A percentile compares a stretch with the other conserved stretches of the same genome.
These are phyloP conservation scores for Agrotis ipsilon DNA, from an alignment of 2,888 invertebrate species.

Conservation along the genomic window DNA sequence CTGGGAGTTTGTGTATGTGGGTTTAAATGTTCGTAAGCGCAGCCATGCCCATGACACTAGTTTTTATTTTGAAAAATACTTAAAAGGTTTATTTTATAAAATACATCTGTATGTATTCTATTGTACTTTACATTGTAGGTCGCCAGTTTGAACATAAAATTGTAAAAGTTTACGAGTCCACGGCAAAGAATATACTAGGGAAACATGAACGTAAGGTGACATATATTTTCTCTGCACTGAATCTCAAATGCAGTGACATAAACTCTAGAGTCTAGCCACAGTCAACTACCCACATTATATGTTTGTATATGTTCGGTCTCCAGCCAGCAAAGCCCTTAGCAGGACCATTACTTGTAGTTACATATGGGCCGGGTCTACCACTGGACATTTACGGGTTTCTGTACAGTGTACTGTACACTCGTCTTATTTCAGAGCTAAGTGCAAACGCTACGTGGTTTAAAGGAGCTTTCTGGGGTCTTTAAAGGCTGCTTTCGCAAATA, in stretches of 20 bases:
- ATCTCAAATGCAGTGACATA: constrained; percentile 15
- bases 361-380: constrained; percentile 26
- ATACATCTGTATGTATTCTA: too few species aligned
- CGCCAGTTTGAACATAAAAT: too few species aligned
- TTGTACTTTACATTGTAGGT: too few species aligned
- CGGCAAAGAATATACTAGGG: neutral
- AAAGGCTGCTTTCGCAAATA: too few species aligned
- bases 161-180: neutral
- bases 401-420: constrained; percentile 1
- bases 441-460: too few species aligned
- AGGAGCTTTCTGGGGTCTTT: too few species aligned
- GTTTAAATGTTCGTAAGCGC: too few species aligned
- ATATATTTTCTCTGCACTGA: neutral
- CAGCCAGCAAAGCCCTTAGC: constrained; percentile 18
- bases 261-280: neutral
- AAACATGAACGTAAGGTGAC: neutral
- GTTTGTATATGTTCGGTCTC: constrained; percentile 14
- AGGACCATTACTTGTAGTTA: constrained; percentile 43
- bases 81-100: too few species aligned
- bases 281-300: neutral
- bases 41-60: too few species aligned
- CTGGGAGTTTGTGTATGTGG: too few species aligned
- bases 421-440: constrained; percentile 23
- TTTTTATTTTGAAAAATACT: too few species aligned
- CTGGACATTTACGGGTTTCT: constrained; percentile 18